These are phyloP conservation scores for Clupea harengus DNA, from an alignment of 2,113 vertebrate genomes.

Conservation along the genomic window DNA sequence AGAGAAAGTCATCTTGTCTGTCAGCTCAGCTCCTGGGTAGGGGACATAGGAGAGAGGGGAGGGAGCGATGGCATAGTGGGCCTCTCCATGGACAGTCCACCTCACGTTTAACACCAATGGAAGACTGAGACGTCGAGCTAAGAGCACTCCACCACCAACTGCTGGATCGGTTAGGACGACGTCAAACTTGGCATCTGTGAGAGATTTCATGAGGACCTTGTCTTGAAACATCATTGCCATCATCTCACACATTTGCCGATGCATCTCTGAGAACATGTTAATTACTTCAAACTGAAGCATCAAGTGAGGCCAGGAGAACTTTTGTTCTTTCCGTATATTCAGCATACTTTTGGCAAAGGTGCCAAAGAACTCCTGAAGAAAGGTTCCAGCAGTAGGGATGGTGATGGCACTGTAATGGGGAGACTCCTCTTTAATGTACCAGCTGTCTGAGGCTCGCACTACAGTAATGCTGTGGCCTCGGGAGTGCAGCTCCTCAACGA, in stretches of 20 bases:
- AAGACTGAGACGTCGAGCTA: constrained; percentile 50
- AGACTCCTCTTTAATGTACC: constrained; percentile 65
- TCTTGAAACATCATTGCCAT: constrained; percentile 60
- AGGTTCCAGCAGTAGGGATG: constrained; percentile 27
- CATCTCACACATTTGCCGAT: constrained; percentile 46
- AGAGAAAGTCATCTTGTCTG: constrained; percentile 68
- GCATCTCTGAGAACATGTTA: fast-evolving
- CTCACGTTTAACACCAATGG: constrained; percentile 55
- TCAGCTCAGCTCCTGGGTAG: constrained; percentile 56
- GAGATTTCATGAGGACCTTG: constrained; percentile 15
- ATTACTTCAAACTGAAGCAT: neutral
- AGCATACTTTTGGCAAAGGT: constrained; percentile 39
- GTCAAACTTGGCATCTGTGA: constrained; percentile 44
- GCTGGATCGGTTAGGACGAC: constrained; percentile 51
- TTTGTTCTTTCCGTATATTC: constrained; percentile 53
- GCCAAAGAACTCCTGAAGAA: constrained; percentile 32
- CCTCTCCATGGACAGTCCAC: constrained; percentile 61
- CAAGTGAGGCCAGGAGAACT: constrained; percentile 45
- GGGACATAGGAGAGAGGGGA: constrained; percentile 69
- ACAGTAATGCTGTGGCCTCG: constrained; percentile 71
- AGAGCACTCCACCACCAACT: constrained; percentile 47
- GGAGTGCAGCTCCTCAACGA: constrained; percentile 49
- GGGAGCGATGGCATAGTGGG: constrained; percentile 65
- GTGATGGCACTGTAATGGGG: constrained; percentile 54
- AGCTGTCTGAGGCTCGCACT: constrained; percentile 60